These are phyloP conservation scores for Spinus pinus DNA, from an alignment of 2,797 vertebrate genomes.

Conservation along the genomic window DNA sequence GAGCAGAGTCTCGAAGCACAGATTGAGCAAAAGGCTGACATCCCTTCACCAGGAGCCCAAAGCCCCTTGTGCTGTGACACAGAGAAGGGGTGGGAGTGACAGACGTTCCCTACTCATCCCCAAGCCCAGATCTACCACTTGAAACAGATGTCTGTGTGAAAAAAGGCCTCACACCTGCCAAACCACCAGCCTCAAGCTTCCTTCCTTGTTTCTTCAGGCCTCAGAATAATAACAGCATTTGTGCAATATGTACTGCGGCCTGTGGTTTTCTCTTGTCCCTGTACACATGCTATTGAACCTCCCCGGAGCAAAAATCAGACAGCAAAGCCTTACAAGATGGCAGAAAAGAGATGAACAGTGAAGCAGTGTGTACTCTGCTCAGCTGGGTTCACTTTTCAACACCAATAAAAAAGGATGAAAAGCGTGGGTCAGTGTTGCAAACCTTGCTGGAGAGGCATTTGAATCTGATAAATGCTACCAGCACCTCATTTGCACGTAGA, in stretches of 20 bases:
- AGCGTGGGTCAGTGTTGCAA: not conserved
- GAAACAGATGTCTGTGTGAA: constrained; percentile 62
- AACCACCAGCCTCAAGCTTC: constrained; percentile 61
- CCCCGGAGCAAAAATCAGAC: not conserved
- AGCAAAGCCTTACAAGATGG: not conserved
- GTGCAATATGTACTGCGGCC: constrained; percentile 10
- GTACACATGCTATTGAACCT: constrained; percentile 13
- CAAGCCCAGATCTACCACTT: constrained; percentile 43
- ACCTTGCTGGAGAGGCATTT: not conserved
- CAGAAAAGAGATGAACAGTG: not conserved
- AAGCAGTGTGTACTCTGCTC: not conserved
- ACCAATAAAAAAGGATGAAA: not conserved
- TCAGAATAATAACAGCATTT: constrained; percentile 44
- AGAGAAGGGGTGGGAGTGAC: not conserved
- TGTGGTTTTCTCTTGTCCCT: constrained; percentile 54
- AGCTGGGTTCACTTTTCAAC: not conserved
- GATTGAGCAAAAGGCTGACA: not conserved
- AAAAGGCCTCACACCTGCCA: constrained; percentile 68
- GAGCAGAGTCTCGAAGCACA: not conserved
- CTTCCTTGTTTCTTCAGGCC: constrained; percentile 59
- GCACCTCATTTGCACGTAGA: not conserved
- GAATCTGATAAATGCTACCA: not conserved
- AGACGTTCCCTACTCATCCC: not conserved
- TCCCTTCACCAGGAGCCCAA: not conserved
- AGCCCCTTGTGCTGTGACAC: not conserved